phyloP scores from a whole-genome alignment of 2,797 vertebrate genomes.

The Allobates femoralis region DNA sequence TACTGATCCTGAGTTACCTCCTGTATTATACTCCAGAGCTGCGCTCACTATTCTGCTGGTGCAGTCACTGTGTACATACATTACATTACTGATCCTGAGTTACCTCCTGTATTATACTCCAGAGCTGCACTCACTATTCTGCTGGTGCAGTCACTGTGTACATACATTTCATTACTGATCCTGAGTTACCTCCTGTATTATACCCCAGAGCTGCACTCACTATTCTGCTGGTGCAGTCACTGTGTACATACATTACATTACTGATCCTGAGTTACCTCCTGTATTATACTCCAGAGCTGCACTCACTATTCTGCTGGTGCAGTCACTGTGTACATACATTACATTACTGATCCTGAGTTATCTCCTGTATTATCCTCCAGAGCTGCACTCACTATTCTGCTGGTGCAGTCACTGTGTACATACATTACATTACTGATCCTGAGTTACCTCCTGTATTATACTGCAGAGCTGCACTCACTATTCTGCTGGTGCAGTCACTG shows the following conservation, averaged over 20 bases:
- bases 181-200: neutral
- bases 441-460: neutral
- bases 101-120: neutral
- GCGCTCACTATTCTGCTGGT: neutral
- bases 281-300: neutral
- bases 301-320: neutral
- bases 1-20: neutral
- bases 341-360: neutral
- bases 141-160: conserved; percentile 6
- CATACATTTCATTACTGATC: neutral
- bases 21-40: neutral
- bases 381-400: neutral
- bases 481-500: conserved; percentile 2
- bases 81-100: neutral
- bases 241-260: conserved; percentile 6
- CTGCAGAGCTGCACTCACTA: neutral
- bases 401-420: conserved; percentile 7
- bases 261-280: neutral
- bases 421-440: neutral
- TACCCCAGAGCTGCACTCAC: neutral
- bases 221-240: neutral
- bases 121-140: neutral
- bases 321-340: conserved; percentile 8
- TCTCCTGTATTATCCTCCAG: neutral
- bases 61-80: conserved; percentile 12